Evolutionary conservation across 2,113 vertebrate genomes (phyloP).

Genomic region (Chionodraco myersi): DNA sequence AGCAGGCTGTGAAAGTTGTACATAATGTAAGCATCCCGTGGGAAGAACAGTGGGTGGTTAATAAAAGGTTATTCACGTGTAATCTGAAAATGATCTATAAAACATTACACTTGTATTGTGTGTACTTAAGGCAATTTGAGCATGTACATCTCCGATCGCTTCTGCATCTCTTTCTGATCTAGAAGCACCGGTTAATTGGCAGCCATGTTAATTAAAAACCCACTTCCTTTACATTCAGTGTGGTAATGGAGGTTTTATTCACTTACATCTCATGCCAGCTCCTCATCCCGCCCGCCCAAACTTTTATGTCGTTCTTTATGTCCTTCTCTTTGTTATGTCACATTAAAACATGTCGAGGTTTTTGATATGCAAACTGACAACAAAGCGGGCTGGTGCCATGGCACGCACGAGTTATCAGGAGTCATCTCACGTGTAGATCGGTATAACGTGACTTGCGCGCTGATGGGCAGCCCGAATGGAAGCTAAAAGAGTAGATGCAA

Average conservation of each 20-base stretch:
- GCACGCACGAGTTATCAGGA: too few relatives aligned
- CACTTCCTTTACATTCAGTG: constrained; percentile 59
- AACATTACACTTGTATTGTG: constrained; percentile 16
- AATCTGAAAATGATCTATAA: constrained; percentile 25
- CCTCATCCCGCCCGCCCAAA: neutral
- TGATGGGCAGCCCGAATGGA: constrained; percentile 3
- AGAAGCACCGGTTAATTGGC: constrained; percentile 76
- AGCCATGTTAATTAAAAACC: constrained; percentile 74
- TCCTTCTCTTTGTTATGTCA: constrained; percentile 26
- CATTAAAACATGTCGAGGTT: constrained; percentile 40
- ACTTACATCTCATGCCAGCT: constrained; percentile 55
- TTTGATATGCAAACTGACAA: constrained; percentile 39
- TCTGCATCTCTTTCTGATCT: constrained; percentile 66
- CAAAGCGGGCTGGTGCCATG: too few relatives aligned
- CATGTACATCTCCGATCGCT: neutral
- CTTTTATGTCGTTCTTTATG: neutral
- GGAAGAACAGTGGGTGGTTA: constrained; percentile 45
- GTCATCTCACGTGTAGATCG: too few relatives aligned
- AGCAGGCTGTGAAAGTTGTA: constrained; percentile 20
- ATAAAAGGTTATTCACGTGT: constrained; percentile 57
- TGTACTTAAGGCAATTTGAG: neutral
- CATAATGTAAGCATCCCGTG: constrained; percentile 10
- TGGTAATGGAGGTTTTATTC: constrained; percentile 66
- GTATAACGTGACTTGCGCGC: too few relatives aligned
- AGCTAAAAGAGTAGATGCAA: neutral